Evolutionary conservation across 2,888 invertebrate species (phyloP).

Genomic region (Atrina japonica): DNA sequence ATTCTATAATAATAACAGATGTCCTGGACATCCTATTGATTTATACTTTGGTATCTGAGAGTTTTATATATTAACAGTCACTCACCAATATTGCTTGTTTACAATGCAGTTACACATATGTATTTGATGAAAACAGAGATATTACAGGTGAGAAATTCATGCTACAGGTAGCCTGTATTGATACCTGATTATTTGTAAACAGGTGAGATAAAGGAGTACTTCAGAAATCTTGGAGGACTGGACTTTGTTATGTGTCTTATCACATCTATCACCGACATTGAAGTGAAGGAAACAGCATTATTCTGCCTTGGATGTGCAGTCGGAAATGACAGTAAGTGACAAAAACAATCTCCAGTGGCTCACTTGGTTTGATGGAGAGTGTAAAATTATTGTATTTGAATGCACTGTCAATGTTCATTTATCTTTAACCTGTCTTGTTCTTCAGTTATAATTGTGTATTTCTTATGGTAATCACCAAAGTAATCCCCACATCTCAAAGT

Average conservation of each 20-base stretch:
- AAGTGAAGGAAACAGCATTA: conserved; percentile 63
- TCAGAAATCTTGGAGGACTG: conserved; percentile 63
- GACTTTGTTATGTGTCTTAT: conserved; percentile 59
- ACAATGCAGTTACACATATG: too few species aligned
- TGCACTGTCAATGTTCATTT: neutral
- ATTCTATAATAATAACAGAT: too few species aligned
- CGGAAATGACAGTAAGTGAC: conserved; percentile 65
- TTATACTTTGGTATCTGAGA: too few species aligned
- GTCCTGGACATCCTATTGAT: too few species aligned
- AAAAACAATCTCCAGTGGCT: neutral
- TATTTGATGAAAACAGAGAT: too few species aligned
- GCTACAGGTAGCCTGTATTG: too few species aligned
- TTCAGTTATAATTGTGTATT: neutral
- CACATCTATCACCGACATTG: conserved; percentile 43
- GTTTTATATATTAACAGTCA: too few species aligned
- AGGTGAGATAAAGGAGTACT: conserved; percentile 57
- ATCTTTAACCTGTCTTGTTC: neutral
- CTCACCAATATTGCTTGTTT: too few species aligned
- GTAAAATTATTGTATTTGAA: too few species aligned
- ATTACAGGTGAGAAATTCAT: neutral
- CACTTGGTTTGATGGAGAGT: too few species aligned
- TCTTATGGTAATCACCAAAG: neutral
- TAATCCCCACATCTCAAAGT: neutral
- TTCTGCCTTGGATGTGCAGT: conserved; percentile 71
- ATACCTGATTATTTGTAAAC: too few species aligned